Conservation (phyloP, 2,888 invertebrate genomes). For the Parnassius glacialis region DNA sequence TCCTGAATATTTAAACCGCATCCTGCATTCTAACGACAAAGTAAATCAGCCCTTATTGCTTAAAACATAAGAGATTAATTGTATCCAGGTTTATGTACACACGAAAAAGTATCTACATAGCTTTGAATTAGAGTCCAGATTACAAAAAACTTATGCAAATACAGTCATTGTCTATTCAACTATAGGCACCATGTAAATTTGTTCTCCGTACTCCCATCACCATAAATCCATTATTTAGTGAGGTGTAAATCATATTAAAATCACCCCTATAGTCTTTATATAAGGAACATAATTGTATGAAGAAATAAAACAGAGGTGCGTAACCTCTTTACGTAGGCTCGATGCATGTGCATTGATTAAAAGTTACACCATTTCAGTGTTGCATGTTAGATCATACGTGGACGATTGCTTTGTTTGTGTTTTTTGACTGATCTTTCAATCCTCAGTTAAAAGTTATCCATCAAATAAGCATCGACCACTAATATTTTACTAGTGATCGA, state of each 20-base stretch:
- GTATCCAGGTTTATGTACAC: neutral
- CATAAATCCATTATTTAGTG: slow-evolving; percentile 11
- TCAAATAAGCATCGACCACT: no score
- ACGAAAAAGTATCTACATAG: slow-evolving; percentile 1
- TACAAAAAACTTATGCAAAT: neutral
- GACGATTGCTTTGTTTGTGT: no score
- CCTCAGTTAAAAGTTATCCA: no score
- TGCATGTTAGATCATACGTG: no score
- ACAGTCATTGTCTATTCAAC: slow-evolving; percentile 31
- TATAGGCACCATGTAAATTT: slow-evolving; percentile 33
- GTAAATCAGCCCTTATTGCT: slow-evolving; percentile 8
- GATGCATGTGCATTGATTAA: slow-evolving; percentile 13
- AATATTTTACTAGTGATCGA: no score
- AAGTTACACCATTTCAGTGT: neutral
- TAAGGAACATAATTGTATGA: slow-evolving; percentile 11
- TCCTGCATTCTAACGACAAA: slow-evolving; percentile 8
- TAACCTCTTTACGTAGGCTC: slow-evolving; percentile 4
- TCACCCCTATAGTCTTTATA: neutral
- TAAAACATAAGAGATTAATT: neutral
- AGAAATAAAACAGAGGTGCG: neutral
- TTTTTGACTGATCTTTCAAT: no score
- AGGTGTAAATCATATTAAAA: neutral
- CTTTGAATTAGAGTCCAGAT: slow-evolving; percentile 7
- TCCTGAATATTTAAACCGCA: slow-evolving; percentile 14
- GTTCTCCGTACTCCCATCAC: slow-evolving; percentile 22